Conservation (phyloP, 37 sponge, comb jelly and placozoan species). For the Hexactinellida sp. region DNA sequence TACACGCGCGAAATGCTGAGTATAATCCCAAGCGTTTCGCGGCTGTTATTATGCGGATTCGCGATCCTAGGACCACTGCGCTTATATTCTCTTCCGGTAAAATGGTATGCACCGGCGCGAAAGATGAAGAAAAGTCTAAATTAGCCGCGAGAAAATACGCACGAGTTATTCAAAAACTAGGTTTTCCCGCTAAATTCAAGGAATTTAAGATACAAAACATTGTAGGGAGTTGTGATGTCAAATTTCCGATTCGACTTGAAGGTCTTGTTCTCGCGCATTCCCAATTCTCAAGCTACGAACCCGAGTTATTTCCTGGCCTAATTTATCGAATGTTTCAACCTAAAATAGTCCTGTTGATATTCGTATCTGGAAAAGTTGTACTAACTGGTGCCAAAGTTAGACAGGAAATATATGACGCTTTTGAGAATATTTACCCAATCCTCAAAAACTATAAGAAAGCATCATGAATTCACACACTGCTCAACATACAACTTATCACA, state of each 20-base stretch:
- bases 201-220: slow-evolving; percentile 98
- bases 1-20: slow-evolving; percentile 96
- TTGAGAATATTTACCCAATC: slow-evolving; percentile 94
- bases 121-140: slow-evolving; percentile 87
- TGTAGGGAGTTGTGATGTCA: slow-evolving; percentile 98
- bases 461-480: background rate
- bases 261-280: slow-evolving; percentile 76
- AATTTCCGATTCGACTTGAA: slow-evolving; percentile 91
- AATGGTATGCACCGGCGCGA: slow-evolving; percentile 99
- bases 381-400: slow-evolving; percentile 93
- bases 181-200: slow-evolving; percentile 87
- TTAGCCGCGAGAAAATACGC: slow-evolving; percentile 98
- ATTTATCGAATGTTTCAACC: slow-evolving; percentile 96
- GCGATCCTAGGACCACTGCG: slow-evolving; percentile 96
- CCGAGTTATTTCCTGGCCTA: slow-evolving; percentile 96
- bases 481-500: background rate
- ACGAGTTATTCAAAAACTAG: slow-evolving; percentile 92
- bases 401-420: slow-evolving; percentile 79
- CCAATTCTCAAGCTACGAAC: slow-evolving; percentile 97
- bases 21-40: slow-evolving; percentile 99
- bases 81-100: slow-evolving; percentile 97
- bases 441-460: slow-evolving; percentile 84
- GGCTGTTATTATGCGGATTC: slow-evolving; percentile 98
- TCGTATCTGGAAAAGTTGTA: slow-evolving; percentile 99
- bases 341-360: slow-evolving; percentile 86